Conservation (phyloP, 2,113 vertebrate genomes). For the Cryptomyrus ogoouensis region DNA sequence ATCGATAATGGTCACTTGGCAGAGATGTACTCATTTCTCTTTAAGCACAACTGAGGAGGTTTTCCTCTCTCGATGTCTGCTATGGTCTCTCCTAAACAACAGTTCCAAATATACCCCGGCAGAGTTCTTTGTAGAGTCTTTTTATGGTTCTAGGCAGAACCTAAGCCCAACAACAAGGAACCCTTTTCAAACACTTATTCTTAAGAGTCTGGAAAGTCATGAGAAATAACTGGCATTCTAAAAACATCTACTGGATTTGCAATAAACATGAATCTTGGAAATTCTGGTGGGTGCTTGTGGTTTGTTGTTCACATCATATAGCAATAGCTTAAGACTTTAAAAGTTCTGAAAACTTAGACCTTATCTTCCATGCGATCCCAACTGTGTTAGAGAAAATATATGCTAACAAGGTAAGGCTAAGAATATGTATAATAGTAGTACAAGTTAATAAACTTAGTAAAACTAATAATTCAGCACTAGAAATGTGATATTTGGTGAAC, state of each 20-base stretch:
- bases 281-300: not conserved
- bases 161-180: not conserved
- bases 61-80: not conserved
- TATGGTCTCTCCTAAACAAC: not conserved
- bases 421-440: not conserved
- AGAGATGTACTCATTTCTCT: not conserved
- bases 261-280: not conserved
- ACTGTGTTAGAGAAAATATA: not conserved
- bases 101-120: not conserved
- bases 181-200: not conserved
- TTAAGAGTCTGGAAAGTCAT: not conserved
- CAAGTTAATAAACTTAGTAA: not conserved
- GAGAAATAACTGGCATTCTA: not conserved
- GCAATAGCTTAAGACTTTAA: not conserved
- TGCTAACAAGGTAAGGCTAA: not conserved
- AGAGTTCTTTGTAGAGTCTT: not conserved
- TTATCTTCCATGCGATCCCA: not conserved
- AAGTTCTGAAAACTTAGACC: not conserved
- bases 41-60: not conserved
- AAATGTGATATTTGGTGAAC: not conserved
- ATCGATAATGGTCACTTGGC: not conserved
- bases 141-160: not conserved
- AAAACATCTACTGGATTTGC: not conserved
- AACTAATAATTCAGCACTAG: not conserved
- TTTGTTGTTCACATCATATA: not conserved